phyloP scores from a whole-genome alignment of 2,888 invertebrate genomes.

The Parnassius glacialis region DNA sequence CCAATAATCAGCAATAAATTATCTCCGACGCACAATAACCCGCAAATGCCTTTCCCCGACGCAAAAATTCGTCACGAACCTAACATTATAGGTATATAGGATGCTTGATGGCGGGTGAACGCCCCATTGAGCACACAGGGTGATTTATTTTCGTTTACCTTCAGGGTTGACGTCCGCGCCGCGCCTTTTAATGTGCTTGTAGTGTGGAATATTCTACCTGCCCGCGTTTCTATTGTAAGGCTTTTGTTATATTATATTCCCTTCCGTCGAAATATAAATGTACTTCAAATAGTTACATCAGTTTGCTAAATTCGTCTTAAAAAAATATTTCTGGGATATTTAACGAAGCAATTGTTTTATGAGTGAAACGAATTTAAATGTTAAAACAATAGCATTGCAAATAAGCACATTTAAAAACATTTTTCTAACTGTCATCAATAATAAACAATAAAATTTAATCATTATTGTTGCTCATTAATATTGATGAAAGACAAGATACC shows the following conservation, averaged over 20 bases:
- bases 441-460: too few relatives aligned
- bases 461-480: too few relatives aligned
- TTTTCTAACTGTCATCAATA: too few relatives aligned
- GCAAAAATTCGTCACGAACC: constrained; percentile 33
- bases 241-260: constrained; percentile 19
- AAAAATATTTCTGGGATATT: too few relatives aligned
- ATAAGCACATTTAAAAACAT: too few relatives aligned
- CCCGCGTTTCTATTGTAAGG: constrained; percentile 24
- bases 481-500: background rate
- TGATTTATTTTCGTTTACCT: constrained; percentile 64
- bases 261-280: constrained; percentile 4
- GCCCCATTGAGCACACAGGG: constrained; percentile 51
- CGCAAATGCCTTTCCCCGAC: constrained; percentile 25
- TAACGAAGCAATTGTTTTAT: too few relatives aligned
- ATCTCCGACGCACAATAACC: constrained; percentile 21
- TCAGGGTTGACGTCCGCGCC: constrained; percentile 31
- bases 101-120: constrained; percentile 57
- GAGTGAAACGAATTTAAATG: too few relatives aligned
- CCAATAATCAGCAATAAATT: constrained; percentile 9
- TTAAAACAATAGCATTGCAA: too few relatives aligned
- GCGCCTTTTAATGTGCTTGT: constrained; percentile 17
- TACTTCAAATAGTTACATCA: background rate
- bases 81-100: constrained; percentile 32
- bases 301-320: too few relatives aligned
- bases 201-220: constrained; percentile 26